phyloP scores from a whole-genome alignment of 2,888 invertebrate species.

The Ctenicera cuprea region DNA sequence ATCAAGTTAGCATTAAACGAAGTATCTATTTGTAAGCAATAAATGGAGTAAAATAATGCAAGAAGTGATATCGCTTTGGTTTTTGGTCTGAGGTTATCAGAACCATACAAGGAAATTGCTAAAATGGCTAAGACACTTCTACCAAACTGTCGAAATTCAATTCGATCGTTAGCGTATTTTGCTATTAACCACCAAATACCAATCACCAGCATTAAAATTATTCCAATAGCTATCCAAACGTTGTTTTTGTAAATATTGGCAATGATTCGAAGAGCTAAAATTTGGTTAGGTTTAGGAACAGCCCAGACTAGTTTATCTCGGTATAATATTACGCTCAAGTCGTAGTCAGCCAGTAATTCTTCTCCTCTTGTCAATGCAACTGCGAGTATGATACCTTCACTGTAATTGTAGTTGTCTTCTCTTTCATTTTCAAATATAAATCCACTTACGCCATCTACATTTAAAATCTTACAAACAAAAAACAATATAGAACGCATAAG shows the following conservation, averaged over 20 bases:
- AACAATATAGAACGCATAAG: not conserved
- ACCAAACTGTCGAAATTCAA: not conserved
- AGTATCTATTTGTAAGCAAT: not conserved
- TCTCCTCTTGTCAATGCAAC: not conserved
- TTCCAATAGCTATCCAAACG: not conserved
- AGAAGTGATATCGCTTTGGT: not conserved
- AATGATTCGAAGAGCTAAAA: not conserved
- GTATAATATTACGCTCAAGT: not conserved
- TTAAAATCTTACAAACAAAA: too few relatives aligned
- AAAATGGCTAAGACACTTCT: not conserved
- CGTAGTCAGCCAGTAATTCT: not conserved
- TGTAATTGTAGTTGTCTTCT: too few relatives aligned
- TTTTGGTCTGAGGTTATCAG: not conserved
- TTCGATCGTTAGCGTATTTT: not conserved
- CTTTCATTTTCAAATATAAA: too few relatives aligned
- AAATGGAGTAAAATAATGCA: not conserved
- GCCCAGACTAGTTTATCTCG: not conserved
- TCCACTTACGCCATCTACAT: too few relatives aligned
- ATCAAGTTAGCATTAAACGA: slow-evolving; percentile 1
- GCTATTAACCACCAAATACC: not conserved
- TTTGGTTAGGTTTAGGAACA: not conserved
- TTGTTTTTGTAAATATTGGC: not conserved
- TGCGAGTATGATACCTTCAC: too few relatives aligned
- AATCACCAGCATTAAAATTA: not conserved
- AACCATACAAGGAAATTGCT: not conserved